phyloP scores from a whole-genome alignment of 2,113 vertebrate species.

The Alethe castanea region DNA sequence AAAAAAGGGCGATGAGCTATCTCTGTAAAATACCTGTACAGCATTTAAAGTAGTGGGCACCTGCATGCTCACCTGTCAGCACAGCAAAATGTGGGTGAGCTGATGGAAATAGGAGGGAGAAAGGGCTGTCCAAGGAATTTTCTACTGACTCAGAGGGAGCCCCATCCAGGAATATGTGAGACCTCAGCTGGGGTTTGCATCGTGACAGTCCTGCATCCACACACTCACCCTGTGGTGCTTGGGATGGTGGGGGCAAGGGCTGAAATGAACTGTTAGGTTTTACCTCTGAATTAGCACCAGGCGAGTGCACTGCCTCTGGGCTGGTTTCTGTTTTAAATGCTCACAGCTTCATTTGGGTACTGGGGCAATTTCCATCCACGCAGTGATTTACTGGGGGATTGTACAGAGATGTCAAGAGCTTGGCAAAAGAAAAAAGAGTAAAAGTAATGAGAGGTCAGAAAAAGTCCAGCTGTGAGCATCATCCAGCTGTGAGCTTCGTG shows the following conservation, averaged over 20 bases:
- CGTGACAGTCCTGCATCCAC: rapidly evolving
- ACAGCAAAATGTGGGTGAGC: rapidly evolving
- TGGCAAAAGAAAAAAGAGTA: not conserved
- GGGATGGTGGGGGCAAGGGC: not conserved
- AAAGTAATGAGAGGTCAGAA: not conserved
- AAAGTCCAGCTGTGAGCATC: not conserved
- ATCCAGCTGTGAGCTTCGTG: not conserved
- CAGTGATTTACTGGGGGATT: not conserved
- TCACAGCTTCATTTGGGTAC: not conserved
- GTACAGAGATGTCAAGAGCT: not conserved
- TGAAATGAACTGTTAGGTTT: not conserved
- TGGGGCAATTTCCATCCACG: not conserved
- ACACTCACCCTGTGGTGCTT: not conserved
- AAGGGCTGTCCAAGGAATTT: not conserved
- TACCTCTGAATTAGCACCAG: not conserved
- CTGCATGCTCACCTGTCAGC: not conserved
- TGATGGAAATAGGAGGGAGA: not conserved
- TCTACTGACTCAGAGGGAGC: not conserved
- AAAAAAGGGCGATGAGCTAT: not conserved
- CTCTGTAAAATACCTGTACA: not conserved
- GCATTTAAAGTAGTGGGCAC: too few relatives aligned
- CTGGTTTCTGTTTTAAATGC: not conserved
- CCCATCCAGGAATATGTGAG: not conserved
- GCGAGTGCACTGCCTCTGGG: not conserved
- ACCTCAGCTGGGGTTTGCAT: not conserved